These are phyloP conservation scores for Pangasius krempfi DNA, from an alignment of 2,797 vertebrate genomes.

Conservation along the genomic window DNA sequence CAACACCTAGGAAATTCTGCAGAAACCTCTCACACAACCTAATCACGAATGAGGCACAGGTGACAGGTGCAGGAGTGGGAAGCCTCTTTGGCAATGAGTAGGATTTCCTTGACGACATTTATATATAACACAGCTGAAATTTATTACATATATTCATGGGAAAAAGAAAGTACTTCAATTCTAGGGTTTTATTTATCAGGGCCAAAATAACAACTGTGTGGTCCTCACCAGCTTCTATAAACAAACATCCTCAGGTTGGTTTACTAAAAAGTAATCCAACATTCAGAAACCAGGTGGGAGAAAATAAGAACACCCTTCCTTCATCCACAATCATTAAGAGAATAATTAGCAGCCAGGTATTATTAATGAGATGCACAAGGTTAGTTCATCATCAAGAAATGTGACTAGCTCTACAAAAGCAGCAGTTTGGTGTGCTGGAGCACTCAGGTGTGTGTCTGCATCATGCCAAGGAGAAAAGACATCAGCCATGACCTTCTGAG, in stretches of 20 bases:
- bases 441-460: too few species aligned
- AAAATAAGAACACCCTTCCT: not conserved
- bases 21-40: not conserved
- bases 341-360: not conserved
- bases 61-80: not conserved
- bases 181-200: not conserved
- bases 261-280: not conserved
- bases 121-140: constrained; percentile 18
- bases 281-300: not conserved
- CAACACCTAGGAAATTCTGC: not conserved
- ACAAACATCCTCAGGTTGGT: not conserved
- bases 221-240: not conserved
- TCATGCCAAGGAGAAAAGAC: not conserved
- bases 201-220: not conserved
- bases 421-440: too few species aligned
- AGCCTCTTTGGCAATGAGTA: not conserved
- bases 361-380: not conserved
- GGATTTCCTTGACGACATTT: not conserved
- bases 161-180: not conserved
- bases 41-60: not conserved
- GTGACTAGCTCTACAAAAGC: too few species aligned
- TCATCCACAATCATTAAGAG: not conserved
- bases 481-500: not conserved
- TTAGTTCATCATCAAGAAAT: not conserved
- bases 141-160: not conserved